Percentiles rank a stretch among this genome's conserved stretches.
Conservation (phyloP, 1,140 invertebrate genomes). For the Pseudachorutes palmiensis region DNA sequence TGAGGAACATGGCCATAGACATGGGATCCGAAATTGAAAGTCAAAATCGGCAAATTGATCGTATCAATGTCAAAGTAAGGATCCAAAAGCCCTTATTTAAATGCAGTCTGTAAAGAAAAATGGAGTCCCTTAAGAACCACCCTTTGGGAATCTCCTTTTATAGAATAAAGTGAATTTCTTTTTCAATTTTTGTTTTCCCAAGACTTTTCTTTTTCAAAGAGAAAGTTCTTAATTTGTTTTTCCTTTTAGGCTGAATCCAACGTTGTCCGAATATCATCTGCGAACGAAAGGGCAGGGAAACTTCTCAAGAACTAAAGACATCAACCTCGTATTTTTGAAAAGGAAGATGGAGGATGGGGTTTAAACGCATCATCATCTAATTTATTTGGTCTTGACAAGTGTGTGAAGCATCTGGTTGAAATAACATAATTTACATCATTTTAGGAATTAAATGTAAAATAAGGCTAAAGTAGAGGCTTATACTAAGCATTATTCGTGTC, state of each 20-base stretch:
- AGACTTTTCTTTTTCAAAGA: too few relatives aligned
- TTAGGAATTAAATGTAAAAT: too few relatives aligned
- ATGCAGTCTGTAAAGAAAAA: too few relatives aligned
- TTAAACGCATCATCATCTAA: conserved; percentile 1
- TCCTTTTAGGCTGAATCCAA: conserved; percentile 60
- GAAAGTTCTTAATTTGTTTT: conserved; percentile 16
- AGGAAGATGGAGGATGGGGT: neutral
- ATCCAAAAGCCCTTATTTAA: too few relatives aligned
- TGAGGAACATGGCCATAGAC: conserved; percentile 62
- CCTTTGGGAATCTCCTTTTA: too few relatives aligned
- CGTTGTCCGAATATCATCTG: conserved; percentile 73
- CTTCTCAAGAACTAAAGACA: conserved; percentile 48
- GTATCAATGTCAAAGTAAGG: conserved; percentile 55
- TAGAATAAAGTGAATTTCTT: too few relatives aligned
- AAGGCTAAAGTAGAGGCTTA: too few relatives aligned
- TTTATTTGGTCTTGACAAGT: too few relatives aligned
- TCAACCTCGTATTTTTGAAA: neutral
- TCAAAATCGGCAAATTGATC: conserved; percentile 56
- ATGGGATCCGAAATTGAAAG: conserved; percentile 57
- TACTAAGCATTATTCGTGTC: too few relatives aligned
- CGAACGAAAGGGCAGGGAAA: conserved; percentile 73
- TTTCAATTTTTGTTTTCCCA: conserved; percentile 1
- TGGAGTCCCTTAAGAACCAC: too few relatives aligned
- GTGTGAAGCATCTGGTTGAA: too few relatives aligned
- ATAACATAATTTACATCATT: too few relatives aligned